Conservation (phyloP, 2,888 invertebrate species). For the Mesochorus sp. region DNA sequence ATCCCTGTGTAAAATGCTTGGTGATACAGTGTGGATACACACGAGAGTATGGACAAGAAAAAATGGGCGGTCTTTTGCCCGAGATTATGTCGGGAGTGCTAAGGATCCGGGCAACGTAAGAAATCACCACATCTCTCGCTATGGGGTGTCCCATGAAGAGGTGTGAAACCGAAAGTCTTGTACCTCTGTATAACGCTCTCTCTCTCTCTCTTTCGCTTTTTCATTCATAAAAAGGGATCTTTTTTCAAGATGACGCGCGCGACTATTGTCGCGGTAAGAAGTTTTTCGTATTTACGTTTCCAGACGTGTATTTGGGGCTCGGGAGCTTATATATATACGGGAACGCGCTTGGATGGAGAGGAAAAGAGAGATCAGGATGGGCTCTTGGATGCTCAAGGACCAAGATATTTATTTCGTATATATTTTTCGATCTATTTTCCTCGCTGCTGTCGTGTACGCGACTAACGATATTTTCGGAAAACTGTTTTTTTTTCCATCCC, state of each 20-base stretch:
- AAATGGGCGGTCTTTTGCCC: constrained; percentile 71
- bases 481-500: too few species aligned
- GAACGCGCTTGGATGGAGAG: constrained; percentile 25
- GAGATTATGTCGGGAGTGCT: constrained; percentile 78
- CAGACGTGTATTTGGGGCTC: constrained; percentile 44
- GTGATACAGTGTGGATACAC: background rate
- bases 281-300: constrained; percentile 73
- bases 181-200: background rate
- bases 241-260: constrained; percentile 75
- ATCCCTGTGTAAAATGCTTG: constrained; percentile 23
- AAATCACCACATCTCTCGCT: constrained; percentile 56
- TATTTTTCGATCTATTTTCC: background rate
- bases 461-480: too few species aligned
- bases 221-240: constrained; percentile 67
- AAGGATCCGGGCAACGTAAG: constrained; percentile 63
- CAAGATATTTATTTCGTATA: constrained; percentile 28
- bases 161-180: constrained; percentile 80
- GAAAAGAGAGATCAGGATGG: constrained; percentile 64
- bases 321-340: background rate
- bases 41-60: background rate
- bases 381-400: constrained; percentile 76
- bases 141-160: constrained; percentile 74
- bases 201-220: constrained; percentile 27
- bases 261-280: constrained; percentile 79
- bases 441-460: background rate